Conservation (phyloP, 2,797 vertebrate species). For the Miichthys miiuy region DNA sequence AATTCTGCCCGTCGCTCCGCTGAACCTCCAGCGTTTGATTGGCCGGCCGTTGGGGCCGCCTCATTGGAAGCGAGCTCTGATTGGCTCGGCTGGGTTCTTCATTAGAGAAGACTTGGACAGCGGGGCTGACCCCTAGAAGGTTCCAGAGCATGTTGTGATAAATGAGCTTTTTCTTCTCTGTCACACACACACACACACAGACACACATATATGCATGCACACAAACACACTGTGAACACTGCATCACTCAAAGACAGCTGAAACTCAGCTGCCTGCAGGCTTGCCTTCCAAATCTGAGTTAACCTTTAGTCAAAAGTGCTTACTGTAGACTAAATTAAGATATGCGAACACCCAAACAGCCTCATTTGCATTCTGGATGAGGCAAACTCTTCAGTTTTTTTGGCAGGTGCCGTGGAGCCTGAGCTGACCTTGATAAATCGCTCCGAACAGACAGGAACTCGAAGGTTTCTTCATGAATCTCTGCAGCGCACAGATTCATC, state of each 20-base stretch:
- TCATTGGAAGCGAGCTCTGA: slow-evolving; percentile 57
- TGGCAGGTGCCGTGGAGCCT: slow-evolving; percentile 48
- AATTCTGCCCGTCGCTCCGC: slow-evolving; percentile 76
- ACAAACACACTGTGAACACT: slow-evolving; percentile 8
- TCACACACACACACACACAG: slow-evolving; percentile 27
- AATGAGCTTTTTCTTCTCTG: slow-evolving; percentile 77
- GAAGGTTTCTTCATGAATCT: not conserved
- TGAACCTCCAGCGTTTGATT: slow-evolving; percentile 62
- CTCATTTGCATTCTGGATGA: slow-evolving; percentile 67
- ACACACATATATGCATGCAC: not conserved
- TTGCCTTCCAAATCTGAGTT: slow-evolving; percentile 33
- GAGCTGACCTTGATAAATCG: slow-evolving; percentile 47
- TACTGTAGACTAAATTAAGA: slow-evolving; percentile 56
- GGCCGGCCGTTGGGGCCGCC: slow-evolving; percentile 65
- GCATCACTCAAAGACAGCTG: slow-evolving; percentile 33
- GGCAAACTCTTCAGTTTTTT: slow-evolving; percentile 26
- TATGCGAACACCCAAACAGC: slow-evolving; percentile 36
- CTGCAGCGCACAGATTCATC: slow-evolving; percentile 7
- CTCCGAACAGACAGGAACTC: slow-evolving; percentile 20
- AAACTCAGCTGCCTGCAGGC: slow-evolving; percentile 36
- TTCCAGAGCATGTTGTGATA: slow-evolving; percentile 82
- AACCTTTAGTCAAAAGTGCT: slow-evolving; percentile 54
- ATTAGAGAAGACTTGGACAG: slow-evolving; percentile 80
- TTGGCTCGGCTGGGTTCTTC: slow-evolving; percentile 82
- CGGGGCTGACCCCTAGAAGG: slow-evolving; percentile 79